Evolutionary conservation across 1,140 invertebrate species (phyloP).

Genomic region (Plodia interpunctella): DNA sequence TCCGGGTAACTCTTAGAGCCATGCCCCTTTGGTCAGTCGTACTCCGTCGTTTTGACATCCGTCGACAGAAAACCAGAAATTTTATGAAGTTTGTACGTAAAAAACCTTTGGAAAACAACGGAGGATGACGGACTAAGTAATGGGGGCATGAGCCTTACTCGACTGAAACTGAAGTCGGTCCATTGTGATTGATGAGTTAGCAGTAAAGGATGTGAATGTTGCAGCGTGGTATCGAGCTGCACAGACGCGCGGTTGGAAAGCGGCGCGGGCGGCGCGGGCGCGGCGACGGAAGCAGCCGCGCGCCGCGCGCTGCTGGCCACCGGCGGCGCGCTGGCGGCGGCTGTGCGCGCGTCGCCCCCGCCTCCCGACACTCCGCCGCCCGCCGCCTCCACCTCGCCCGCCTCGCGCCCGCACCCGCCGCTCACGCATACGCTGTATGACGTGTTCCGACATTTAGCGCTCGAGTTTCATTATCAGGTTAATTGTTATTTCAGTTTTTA

Average conservation of each 20-base stretch:
- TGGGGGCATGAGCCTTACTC: too few relatives aligned
- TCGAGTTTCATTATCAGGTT: slow-evolving; percentile 56
- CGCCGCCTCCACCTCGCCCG: slow-evolving; percentile 8
- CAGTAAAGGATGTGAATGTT: neutral
- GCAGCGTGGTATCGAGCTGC: slow-evolving; percentile 49
- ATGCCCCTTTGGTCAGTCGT: too few relatives aligned
- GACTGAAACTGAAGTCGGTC: too few relatives aligned
- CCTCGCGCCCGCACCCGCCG: slow-evolving; percentile 28
- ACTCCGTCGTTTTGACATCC: too few relatives aligned
- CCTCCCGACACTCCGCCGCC: slow-evolving; percentile 16
- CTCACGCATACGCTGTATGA: slow-evolving; percentile 55
- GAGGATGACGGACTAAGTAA: too few relatives aligned
- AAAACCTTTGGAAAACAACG: too few relatives aligned
- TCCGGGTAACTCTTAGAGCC: too few relatives aligned
- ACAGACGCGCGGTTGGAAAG: slow-evolving; percentile 86
- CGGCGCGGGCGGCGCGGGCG: slow-evolving; percentile 81
- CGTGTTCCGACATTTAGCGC: slow-evolving; percentile 55
- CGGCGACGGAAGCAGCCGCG: slow-evolving; percentile 85
- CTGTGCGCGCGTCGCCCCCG: slow-evolving; percentile 23
- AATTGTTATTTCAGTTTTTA: slow-evolving; percentile 1
- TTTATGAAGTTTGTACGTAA: too few relatives aligned
- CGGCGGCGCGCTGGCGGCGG: slow-evolving; percentile 44
- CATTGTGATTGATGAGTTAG: too few relatives aligned
- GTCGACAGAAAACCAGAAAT: too few relatives aligned
- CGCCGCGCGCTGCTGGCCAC: slow-evolving; percentile 79